Conservation (phyloP, 1,140 invertebrate genomes). For the Psix sp. region DNA sequence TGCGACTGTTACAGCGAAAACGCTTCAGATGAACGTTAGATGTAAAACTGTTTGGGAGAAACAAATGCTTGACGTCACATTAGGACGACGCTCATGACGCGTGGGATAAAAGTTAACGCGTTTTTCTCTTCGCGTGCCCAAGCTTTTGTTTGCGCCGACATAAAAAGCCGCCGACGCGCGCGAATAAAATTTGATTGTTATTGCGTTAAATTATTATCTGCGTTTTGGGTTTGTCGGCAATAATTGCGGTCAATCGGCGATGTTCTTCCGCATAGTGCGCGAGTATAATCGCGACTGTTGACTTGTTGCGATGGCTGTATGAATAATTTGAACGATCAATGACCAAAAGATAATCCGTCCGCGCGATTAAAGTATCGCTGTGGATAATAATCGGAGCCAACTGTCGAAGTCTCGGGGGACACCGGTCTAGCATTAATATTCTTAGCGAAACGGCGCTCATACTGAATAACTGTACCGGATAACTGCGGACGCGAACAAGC, state of each 20-base stretch:
- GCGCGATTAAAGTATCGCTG: constrained; percentile 39
- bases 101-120: constrained; percentile 26
- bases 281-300: constrained; percentile 34
- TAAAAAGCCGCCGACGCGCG: no score
- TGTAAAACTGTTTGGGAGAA: constrained; percentile 36
- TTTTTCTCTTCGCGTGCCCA: constrained; percentile 12
- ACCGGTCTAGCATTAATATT: constrained; percentile 47
- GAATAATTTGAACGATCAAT: constrained; percentile 36
- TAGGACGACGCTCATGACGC: constrained; percentile 38
- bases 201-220: constrained; percentile 9
- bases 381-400: constrained; percentile 40
- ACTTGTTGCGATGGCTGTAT: constrained; percentile 42
- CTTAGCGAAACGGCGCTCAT: constrained; percentile 33
- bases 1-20: constrained; percentile 17
- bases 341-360: constrained; percentile 15
- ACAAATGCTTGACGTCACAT: constrained; percentile 23
- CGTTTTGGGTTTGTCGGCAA: not conserved
- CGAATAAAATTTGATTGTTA: constrained; percentile 25
- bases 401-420: constrained; percentile 30
- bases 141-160: no score
- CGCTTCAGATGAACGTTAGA: constrained; percentile 1
- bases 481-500: constrained; percentile 45
- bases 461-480: constrained; percentile 44
- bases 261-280: constrained; percentile 27
- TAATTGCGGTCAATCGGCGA: constrained; percentile 1